phyloP scores from a whole-genome alignment of 92 coral and sea anemone genomes.

The Paramuricea clavata region DNA sequence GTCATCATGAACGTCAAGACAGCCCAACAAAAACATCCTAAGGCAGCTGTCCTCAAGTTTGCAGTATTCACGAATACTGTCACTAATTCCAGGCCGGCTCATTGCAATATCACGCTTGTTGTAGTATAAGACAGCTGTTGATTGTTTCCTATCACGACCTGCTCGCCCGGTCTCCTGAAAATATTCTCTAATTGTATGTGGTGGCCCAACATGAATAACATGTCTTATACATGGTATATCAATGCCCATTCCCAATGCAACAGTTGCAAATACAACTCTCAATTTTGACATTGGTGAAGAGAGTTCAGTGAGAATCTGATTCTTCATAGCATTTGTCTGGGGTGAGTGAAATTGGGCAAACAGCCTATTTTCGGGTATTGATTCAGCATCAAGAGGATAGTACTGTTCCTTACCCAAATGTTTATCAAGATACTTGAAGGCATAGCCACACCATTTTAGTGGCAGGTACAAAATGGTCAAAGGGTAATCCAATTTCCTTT shows the following conservation, averaged over 20 bases:
- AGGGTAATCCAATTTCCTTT: conserved; percentile 46
- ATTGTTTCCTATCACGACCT: conserved; percentile 6
- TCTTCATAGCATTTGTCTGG: conserved; percentile 56
- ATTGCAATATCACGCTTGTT: conserved; percentile 29
- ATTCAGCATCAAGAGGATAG: conserved; percentile 43
- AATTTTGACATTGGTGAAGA: conserved; percentile 8
- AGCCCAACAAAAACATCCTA: conserved; percentile 15
- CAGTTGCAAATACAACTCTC: conserved; percentile 33
- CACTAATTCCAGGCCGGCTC: conserved; percentile 4
- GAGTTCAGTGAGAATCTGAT: conserved; percentile 15
- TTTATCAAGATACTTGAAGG: conserved; percentile 61
- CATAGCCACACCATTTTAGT: conserved; percentile 66
- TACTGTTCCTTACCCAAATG: conserved; percentile 55
- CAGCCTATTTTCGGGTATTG: conserved; percentile 57
- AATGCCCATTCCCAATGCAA: conserved; percentile 31
- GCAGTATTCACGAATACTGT: conserved; percentile 26
- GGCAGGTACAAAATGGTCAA: conserved; percentile 59
- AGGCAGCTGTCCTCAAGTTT: conserved; percentile 13
- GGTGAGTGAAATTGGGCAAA: conserved; percentile 71
- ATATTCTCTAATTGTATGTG: not conserved
- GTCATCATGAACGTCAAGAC: conserved; percentile 15
- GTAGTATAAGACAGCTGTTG: conserved; percentile 25
- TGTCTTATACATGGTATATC: conserved; percentile 17
- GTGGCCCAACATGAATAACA: conserved; percentile 38
- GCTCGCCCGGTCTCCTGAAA: conserved; percentile 23